phyloP scores from a whole-genome alignment of 2,888 invertebrate genomes.

The Apodemia zela region DNA sequence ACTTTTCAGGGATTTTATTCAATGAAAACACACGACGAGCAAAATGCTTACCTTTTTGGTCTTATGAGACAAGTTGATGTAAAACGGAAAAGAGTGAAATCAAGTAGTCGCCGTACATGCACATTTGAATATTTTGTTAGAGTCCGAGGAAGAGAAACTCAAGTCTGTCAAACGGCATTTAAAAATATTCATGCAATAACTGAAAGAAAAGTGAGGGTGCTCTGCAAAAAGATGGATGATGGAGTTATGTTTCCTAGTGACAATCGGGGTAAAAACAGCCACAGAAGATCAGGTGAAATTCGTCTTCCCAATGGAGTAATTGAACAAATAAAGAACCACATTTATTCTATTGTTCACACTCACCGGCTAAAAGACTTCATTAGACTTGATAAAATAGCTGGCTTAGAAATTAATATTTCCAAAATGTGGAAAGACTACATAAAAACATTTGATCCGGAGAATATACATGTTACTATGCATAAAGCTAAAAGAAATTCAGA shows the following conservation, averaged over 20 bases:
- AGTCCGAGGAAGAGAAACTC: conserved; percentile 77
- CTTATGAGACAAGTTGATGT: conserved; percentile 80
- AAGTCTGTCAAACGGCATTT: conserved; percentile 80
- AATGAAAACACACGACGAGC: conserved; percentile 80
- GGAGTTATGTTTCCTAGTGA: conserved; percentile 80
- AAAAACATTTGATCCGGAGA: conserved; percentile 76
- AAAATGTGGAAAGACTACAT: conserved; percentile 82
- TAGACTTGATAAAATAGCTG: conserved; percentile 75
- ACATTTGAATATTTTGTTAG: conserved; percentile 80
- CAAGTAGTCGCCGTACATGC: conserved; percentile 75
- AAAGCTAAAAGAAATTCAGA: conserved; percentile 69
- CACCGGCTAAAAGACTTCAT: conserved; percentile 76
- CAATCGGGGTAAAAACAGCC: conserved; percentile 77
- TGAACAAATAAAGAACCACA: conserved; percentile 77
- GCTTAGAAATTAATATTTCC: conserved; percentile 78
- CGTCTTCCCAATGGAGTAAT: conserved; percentile 70
- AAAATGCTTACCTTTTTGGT: conserved; percentile 80
- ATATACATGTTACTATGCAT: conserved; percentile 69
- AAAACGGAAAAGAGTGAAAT: conserved; percentile 77
- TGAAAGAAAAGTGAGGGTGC: conserved; percentile 77
- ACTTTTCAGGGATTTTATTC: conserved; percentile 79
- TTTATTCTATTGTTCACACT: conserved; percentile 76
- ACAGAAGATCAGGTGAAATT: conserved; percentile 72
- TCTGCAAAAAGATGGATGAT: conserved; percentile 81
- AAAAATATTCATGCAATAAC: conserved; percentile 81